A percentile compares a stretch with the other conserved stretches of the same genome.
Conservation (phyloP, 2,113 vertebrate species). For the Brachyistius frenatus region DNA sequence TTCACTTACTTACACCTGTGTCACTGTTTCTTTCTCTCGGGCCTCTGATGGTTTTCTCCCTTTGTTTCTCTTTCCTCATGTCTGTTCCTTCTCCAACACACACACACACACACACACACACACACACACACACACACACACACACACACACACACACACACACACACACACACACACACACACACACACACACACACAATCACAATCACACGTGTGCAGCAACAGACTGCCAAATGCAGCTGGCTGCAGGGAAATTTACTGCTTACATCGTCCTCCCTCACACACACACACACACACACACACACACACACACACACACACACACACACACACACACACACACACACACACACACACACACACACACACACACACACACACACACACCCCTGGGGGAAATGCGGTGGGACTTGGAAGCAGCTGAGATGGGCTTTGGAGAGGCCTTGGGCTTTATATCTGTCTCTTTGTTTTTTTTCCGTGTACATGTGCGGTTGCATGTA, state of each 20-base stretch:
- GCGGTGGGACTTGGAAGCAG: conserved; percentile 66
- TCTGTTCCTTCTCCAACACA: conserved; percentile 15
- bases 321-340: conserved; percentile 15
- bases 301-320: conserved; percentile 25
- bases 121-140: not conserved
- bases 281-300: not conserved
- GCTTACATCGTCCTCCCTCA: conserved; percentile 32
- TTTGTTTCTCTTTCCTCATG: conserved; percentile 13
- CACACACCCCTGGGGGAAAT: conserved; percentile 41
- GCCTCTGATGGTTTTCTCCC: not conserved
- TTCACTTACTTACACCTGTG: not conserved
- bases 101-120: conserved; percentile 21
- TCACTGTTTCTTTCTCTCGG: not conserved
- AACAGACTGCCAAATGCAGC: conserved; percentile 56
- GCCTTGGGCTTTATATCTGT: conserved; percentile 53
- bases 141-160: not conserved
- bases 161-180: not conserved
- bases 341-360: conserved; percentile 4
- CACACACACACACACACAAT: not conserved
- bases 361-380: too few relatives aligned
- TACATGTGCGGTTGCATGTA: conserved; percentile 54
- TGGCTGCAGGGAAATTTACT: conserved; percentile 51
- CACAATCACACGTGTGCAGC: conserved; percentile 23
- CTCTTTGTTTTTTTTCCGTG: conserved; percentile 49
- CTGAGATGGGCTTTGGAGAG: conserved; percentile 51